Evolutionary conservation across 30 jellyfish, hydroid and myxozoan species (phyloP).

Genomic region (Morbakka virulenta): DNA sequence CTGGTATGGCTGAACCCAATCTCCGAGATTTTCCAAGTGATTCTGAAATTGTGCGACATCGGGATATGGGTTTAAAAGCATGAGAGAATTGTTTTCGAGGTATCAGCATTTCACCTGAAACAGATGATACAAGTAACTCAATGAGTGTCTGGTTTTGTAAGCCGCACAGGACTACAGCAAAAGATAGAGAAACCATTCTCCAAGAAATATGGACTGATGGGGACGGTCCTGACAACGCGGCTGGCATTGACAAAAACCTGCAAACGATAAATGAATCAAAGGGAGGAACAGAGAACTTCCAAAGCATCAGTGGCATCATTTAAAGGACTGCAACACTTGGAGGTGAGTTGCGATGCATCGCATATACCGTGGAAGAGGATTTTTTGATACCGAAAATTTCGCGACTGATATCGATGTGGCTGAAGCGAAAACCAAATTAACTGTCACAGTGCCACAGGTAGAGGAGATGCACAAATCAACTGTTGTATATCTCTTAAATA

Average conservation of each 20-base stretch:
- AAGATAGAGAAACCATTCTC: neutral
- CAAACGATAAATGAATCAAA: neutral
- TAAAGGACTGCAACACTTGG: neutral
- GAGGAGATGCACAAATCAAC: conserved; percentile 30
- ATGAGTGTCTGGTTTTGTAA: conserved; percentile 11
- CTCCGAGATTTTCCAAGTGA: conserved; percentile 23
- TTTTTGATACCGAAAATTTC: neutral
- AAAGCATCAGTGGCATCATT: neutral
- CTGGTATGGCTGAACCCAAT: conserved; percentile 5
- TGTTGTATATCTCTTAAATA: conserved; percentile 9
- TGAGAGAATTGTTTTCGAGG: neutral
- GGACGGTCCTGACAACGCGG: neutral
- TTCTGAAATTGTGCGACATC: conserved; percentile 5
- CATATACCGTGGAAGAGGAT: neutral
- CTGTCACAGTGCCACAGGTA: conserved; percentile 28
- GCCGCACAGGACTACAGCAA: neutral
- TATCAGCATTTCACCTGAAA: conserved; percentile 10
- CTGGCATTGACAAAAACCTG: neutral
- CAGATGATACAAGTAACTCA: neutral
- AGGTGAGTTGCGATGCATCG: neutral
- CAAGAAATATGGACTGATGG: conserved; percentile 22
- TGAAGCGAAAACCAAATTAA: neutral
- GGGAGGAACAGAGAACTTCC: neutral
- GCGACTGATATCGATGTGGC: neutral
- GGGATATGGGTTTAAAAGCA: conserved; percentile 31